Conservation (phyloP, 2,888 invertebrate species). For the Lamellibrachia columna region DNA sequence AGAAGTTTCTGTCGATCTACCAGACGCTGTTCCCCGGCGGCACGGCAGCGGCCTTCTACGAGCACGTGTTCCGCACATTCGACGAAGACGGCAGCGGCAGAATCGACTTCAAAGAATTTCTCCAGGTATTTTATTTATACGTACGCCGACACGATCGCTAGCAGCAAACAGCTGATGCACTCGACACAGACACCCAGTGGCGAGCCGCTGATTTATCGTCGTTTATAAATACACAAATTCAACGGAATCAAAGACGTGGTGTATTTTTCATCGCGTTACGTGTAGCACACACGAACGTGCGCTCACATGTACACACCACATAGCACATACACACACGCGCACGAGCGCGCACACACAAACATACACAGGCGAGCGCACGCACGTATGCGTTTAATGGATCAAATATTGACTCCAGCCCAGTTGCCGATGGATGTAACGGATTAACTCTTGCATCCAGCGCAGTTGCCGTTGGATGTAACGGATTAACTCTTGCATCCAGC, state of each 20-base stretch:
- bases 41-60: constrained; percentile 47
- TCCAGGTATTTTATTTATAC: constrained; percentile 39
- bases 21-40: constrained; percentile 47
- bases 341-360: neutral
- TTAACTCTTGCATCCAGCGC: neutral
- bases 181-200: neutral
- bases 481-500: no score
- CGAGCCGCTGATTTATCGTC: neutral
- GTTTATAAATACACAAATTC: neutral
- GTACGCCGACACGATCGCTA: neutral
- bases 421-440: neutral
- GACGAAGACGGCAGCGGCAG: constrained; percentile 96
- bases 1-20: constrained; percentile 84
- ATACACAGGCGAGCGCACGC: neutral
- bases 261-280: neutral
- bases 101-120: constrained; percentile 84
- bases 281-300: neutral
- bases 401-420: neutral
- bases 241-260: neutral
- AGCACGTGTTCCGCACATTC: constrained; percentile 50
- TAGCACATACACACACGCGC: neutral
- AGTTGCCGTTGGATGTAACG: no score
- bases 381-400: neutral
- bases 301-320: neutral
- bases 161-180: neutral